These are phyloP conservation scores for Tricholaema leucomelas DNA, from an alignment of 2,113 vertebrate species.

Conservation along the genomic window DNA sequence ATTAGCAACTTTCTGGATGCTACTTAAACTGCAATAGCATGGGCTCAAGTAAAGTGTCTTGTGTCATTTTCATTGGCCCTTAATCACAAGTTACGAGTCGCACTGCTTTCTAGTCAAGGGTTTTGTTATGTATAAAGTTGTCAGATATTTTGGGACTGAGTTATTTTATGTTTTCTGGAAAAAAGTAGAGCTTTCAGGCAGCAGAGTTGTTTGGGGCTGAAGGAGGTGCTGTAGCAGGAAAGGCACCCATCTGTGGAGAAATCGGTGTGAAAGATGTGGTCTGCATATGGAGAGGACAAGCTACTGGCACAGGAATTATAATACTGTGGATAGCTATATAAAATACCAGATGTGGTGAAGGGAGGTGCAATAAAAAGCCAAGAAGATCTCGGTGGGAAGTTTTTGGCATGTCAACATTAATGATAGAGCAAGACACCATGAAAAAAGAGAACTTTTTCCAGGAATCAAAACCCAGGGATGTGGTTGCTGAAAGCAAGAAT, in stretches of 20 bases:
- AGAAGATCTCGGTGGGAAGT: slow-evolving; percentile 50
- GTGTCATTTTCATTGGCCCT: background rate
- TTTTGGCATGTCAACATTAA: slow-evolving; percentile 59
- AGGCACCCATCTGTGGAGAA: background rate
- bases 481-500: slow-evolving; percentile 47
- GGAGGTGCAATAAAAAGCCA: slow-evolving; percentile 53
- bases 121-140: background rate
- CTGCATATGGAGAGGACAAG: slow-evolving; percentile 31
- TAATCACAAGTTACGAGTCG: background rate
- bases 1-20: background rate
- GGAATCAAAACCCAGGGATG: slow-evolving; percentile 47
- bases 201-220: background rate
- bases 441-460: slow-evolving; percentile 54
- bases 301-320: slow-evolving; percentile 56
- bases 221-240: background rate
- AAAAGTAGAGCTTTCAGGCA: background rate
- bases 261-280: background rate
- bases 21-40: background rate
- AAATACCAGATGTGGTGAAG: slow-evolving; percentile 65
- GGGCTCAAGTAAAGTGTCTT: background rate
- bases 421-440: slow-evolving; percentile 21
- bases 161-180: background rate
- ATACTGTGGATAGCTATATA: slow-evolving; percentile 39
- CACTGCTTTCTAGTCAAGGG: background rate
- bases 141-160: background rate